phyloP scores from a whole-genome alignment of 2,113 vertebrate genomes.

The Hylia prasina region DNA sequence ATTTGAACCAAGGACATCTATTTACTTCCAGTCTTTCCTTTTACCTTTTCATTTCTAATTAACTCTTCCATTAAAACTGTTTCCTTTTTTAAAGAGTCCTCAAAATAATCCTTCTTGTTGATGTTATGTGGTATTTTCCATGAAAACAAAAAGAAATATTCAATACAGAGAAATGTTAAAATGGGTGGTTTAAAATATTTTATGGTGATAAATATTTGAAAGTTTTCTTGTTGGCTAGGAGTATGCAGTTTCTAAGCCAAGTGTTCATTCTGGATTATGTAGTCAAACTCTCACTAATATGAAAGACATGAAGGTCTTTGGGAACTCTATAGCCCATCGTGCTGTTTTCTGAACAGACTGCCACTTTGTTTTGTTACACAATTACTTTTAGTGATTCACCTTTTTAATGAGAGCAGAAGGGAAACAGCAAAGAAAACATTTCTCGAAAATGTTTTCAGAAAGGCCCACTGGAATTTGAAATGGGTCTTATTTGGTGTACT shows the following conservation, averaged over 20 bases:
- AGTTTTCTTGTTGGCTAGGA: background rate
- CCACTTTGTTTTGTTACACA: background rate
- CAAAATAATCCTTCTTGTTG: background rate
- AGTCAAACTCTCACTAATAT: background rate
- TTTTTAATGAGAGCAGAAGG: conserved; percentile 30
- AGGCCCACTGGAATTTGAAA: conserved; percentile 65
- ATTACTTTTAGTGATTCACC: background rate
- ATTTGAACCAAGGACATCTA: background rate
- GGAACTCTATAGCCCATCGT: background rate
- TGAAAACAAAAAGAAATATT: background rate
- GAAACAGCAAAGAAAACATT: conserved; percentile 54
- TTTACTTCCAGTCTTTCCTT: background rate
- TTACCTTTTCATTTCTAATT: background rate
- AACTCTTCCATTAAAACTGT: background rate
- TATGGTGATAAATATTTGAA: conserved; percentile 13
- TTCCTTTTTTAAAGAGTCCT: background rate
- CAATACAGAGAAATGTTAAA: background rate
- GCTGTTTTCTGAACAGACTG: background rate
- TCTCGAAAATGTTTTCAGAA: conserved; percentile 56
- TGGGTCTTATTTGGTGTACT: conserved; percentile 62
- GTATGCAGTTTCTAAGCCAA: background rate
- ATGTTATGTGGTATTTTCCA: background rate
- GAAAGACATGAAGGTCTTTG: background rate
- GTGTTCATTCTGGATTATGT: background rate
- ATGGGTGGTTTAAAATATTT: background rate